phyloP scores from a whole-genome alignment of 2,113 vertebrate species.

The Natator depressus region DNA sequence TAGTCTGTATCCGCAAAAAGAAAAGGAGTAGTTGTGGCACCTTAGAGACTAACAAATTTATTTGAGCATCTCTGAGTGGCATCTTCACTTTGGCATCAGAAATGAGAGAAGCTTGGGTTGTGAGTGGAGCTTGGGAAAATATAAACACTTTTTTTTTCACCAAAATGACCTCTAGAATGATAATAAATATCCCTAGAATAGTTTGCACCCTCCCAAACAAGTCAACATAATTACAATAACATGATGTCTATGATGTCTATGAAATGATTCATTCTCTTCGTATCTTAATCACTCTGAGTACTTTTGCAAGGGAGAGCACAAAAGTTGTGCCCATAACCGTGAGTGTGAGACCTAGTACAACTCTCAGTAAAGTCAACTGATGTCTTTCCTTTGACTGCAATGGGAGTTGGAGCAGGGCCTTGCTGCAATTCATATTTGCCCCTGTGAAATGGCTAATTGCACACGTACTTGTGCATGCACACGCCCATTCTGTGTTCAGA shows the following conservation, averaged over 20 bases:
- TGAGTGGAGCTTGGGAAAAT: neutral
- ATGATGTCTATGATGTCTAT: neutral
- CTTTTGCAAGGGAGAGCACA: conserved; percentile 21
- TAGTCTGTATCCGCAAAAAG: too few species aligned
- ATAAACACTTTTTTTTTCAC: neutral
- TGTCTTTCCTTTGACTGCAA: neutral
- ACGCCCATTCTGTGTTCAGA: neutral
- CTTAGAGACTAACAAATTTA: too few species aligned
- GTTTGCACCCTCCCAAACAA: neutral
- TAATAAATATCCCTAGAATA: neutral
- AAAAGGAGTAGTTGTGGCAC: too few species aligned
- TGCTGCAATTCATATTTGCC: neutral
- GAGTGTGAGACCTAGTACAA: neutral
- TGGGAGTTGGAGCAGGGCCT: conserved; percentile 5
- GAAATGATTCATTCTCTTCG: neutral
- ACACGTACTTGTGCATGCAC: neutral
- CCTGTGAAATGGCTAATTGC: neutral
- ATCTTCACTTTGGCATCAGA: neutral
- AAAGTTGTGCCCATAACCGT: neutral
- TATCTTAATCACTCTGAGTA: conserved; percentile 3
- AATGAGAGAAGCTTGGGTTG: neutral
- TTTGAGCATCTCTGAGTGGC: neutral
- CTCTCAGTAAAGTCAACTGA: neutral
- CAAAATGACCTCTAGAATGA: neutral
- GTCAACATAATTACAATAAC: neutral